Base-by-base conservation (phyloP, 2,888 invertebrate species). In the Sarcophaga carnaria region DNA sequence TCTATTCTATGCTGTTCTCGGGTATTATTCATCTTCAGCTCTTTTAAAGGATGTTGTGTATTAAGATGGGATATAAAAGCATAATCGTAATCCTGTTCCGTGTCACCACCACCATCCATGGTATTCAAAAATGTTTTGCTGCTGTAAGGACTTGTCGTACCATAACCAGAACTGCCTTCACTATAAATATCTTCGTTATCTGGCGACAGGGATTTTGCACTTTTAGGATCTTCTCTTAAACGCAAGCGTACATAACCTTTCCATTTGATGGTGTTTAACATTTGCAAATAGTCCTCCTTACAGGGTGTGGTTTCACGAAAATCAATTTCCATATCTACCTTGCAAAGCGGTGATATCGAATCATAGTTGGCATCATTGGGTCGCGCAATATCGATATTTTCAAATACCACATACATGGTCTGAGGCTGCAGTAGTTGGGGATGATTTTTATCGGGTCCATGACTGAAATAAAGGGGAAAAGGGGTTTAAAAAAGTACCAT, bases 301-400 rank as follows among this genome's bases (percentile, higher is more conserved):
- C 90, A 90, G 0, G 93, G 93, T 14, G 93, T 93, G 1, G 90
- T 91, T 3, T 89, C 89, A 54, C 90, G 91, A 71, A 91, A 92
- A 75, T 93, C 91, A 11, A 91, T 90, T 92, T 96, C 95, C 83
- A 95, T 94, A 22, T 94, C 93, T 78, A 96, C 94, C 90, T 95
- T 95, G 91, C 96, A 96, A 75, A 95, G 95, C 0, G 95, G 95
- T 0, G 92, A 91, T 78, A 93, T 91, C 0, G 92, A 92, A 79
- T 93, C 93, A n/a, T 93, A 93, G 83, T 92, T 93, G 89, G 94
- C 94, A 88, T 96, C 95, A 63, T 95, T 94, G 0, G 95, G 94
- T 77, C 96, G 95, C 62, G 95, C 94, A 12, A 97, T 95, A 90
- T 96, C 96, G 54, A 97, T 95, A 85, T 96, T 96, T 89, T 97